Conservation (phyloP, 2,888 invertebrate genomes). For the Chironomus tentans region DNA sequence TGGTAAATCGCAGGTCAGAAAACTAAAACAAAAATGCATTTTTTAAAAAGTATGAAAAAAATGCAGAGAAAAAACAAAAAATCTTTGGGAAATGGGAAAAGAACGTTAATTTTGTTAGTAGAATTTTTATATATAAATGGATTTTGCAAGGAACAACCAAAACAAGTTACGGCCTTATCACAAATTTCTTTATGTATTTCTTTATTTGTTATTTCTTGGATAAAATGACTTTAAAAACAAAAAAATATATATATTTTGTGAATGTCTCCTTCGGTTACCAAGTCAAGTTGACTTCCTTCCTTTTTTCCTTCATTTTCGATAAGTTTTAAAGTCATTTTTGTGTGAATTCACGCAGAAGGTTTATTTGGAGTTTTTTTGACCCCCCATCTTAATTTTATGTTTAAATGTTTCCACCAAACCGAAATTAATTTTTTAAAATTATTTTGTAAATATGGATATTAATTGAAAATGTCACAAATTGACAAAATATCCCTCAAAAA, state of each 20-base stretch:
- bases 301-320: no score
- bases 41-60: background rate
- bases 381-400: background rate
- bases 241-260: no score
- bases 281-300: no score
- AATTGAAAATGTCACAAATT: background rate
- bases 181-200: background rate
- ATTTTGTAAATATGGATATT: background rate
- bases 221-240: no score
- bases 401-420: background rate
- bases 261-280: no score
- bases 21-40: background rate
- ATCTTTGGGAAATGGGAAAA: background rate
- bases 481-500: background rate
- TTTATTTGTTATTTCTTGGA: no score
- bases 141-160: background rate
- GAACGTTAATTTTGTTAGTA: background rate
- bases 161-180: background rate
- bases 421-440: background rate
- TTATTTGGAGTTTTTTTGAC: no score
- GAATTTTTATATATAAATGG: background rate
- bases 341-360: no score
- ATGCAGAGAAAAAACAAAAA: background rate
- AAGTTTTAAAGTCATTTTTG: no score
- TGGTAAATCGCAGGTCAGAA: slow-evolving; percentile 91